Evolutionary conservation across 2,797 vertebrate genomes (phyloP), one percentile per base, ranked within the genome.

Genomic region (Schizothorax lantsangensis): DNA sequence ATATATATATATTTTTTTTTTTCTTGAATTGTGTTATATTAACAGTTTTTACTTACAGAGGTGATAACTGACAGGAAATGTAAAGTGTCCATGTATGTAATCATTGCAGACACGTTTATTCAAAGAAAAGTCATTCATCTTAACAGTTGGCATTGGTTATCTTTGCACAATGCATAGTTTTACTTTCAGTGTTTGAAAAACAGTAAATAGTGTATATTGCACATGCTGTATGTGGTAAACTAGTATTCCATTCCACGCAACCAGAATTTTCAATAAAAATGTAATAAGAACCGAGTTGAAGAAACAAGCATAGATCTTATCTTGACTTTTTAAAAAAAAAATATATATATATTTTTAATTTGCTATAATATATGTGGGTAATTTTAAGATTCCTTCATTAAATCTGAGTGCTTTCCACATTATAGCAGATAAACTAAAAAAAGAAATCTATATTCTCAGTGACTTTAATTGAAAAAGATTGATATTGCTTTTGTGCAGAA

Each of bases 351-450:
- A 19, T 19, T 54, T 21, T 54, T 54, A 52, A 78, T 43, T 21
- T 45, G n/a, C 40, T 19, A 33, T 64, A 66, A 45, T 66, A 33
- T 47, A n/a, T 30, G 40, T 47, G 26, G 38, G 17, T 26, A 47
- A 21, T 66, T 66, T 80, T 6, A 80, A 64, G 57, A 80, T 80
- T 64, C 10, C 78, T 21, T 47, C 9, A 80, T 66, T 47, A 66
- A 21, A 47, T 80, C 38, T 33, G 30, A 64, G 45, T 1, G 12
- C 75, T n/a, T 59, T 79, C 12, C 52, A 59, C 3, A 11, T 79
- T 79, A 59, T 40, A 59, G 52, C 6, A 17, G 77, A 43, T 7
- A 38, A 40, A 59, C 7, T 1, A 43, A 43, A 59, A 72, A 6
- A 40, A 38, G 10, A 79, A 79, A 43, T 79, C 14, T 15, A 62